Evolutionary conservation across 2,888 invertebrate species (phyloP).

Genomic region (Andrena hattorfiana): DNA sequence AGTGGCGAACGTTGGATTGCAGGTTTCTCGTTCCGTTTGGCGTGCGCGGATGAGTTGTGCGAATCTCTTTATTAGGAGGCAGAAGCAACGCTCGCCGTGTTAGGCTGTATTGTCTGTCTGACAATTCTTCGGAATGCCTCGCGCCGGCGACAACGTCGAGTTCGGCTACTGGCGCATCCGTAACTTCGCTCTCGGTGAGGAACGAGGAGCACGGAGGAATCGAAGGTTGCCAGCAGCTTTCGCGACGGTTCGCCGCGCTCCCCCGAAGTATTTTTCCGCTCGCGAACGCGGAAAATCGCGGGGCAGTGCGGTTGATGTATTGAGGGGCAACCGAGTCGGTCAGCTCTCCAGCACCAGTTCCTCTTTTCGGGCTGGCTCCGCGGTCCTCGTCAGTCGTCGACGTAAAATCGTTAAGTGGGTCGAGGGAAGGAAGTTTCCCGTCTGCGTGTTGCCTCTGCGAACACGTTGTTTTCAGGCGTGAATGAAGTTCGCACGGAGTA

Average conservation of each 20-base stretch:
- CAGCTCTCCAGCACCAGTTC: conserved; percentile 31
- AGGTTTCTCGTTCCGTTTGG: neutral
- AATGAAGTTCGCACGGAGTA: conserved; percentile 44
- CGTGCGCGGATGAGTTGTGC: neutral
- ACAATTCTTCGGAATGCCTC: neutral
- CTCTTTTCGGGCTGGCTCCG: conserved; percentile 44
- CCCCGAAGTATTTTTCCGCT: neutral
- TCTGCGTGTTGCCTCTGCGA: conserved; percentile 45
- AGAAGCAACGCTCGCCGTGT: no score
- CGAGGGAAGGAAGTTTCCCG: conserved; percentile 63
- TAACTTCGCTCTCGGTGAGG: neutral
- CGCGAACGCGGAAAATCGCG: conserved; percentile 11
- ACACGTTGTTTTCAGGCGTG: conserved; percentile 51
- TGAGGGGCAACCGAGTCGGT: conserved; percentile 53
- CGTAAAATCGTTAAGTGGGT: conserved; percentile 79
- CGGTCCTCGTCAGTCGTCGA: conserved; percentile 63
- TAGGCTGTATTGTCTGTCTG: no score
- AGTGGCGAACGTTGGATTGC: neutral
- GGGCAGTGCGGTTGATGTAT: conserved; percentile 40
- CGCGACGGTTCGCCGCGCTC: neutral
- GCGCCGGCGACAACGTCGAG: neutral
- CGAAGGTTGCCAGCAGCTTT: neutral
- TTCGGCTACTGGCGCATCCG: neutral
- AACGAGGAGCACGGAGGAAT: neutral
- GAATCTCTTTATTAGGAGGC: no score